Evolutionary conservation across 1,140 invertebrate species (phyloP), one percentile per base, ranked within the genome.

Genomic region (Euura saliciscinereae): DNA sequence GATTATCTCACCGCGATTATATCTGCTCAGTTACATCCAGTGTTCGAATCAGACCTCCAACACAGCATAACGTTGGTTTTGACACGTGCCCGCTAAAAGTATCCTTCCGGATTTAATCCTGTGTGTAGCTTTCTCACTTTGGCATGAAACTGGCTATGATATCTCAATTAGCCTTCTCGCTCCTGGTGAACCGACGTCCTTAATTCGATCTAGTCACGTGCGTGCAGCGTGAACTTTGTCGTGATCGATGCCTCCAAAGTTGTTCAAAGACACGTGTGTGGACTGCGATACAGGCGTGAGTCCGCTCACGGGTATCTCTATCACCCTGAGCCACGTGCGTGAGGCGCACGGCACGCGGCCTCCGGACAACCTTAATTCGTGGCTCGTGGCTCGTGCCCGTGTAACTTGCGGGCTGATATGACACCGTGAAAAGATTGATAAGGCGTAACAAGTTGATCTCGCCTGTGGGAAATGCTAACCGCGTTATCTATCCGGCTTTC

Each of bases 151-250:
- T 6, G 51, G 66, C 68, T 74, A 81, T 83, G 80, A 84, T 83
- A 83, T 84, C 80, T 81, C 82, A 82, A 83, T 84, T 83, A 83
- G 51, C 28, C 28, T 59, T n/a, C 51, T n/a, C 51, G 51, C 8
- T 59, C 51, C 51, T 59, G 8, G 51, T 59, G 28, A 28, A 28
- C 28, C 28, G 28, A 1, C 28, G 28, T 28, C 28, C 28, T 28
- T 59, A 8, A 59, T 59, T 6, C 51, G 51, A 11, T 59, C 13
- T 6, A 59, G 51, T 8, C 51, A 59, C 51, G 51, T 59, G 51
- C 51, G 51, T 59, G 51, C 51, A n/a, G 51, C 51, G 51, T 59
- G 51, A 59, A 59, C 8, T 59, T 59, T 59, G 13, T n/a, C 51
- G 51, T 8, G 51, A 59, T 59, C 51, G 51, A 59, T 59, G 51